These are phyloP conservation scores for Platycheirus rosarum DNA, from an alignment of 2,888 invertebrate species.

Conservation along the genomic window DNA sequence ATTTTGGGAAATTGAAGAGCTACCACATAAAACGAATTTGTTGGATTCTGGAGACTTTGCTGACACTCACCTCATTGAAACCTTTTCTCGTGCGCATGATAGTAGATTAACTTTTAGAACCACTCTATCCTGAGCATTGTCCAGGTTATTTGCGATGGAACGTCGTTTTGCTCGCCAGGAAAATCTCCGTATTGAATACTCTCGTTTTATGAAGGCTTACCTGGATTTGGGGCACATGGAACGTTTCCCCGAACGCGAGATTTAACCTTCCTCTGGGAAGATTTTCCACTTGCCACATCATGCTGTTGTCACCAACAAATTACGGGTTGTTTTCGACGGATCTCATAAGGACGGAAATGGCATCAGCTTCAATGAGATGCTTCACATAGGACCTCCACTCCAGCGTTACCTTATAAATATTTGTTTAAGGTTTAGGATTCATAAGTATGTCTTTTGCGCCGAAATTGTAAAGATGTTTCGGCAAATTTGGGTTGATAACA, in stretches of 20 bases:
- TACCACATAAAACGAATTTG: neutral
- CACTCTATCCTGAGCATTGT: constrained; percentile 8
- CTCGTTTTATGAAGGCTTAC: constrained; percentile 6
- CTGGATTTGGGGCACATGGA: constrained; percentile 17
- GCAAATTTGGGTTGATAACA: constrained; percentile 44
- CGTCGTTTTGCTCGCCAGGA: neutral
- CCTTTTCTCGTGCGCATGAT: constrained; percentile 1
- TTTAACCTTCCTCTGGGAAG: neutral
- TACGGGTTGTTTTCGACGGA: neutral
- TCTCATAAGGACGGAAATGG: neutral
- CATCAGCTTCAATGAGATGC: neutral
- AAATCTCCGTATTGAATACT: constrained; percentile 5
- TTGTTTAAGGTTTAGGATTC: neutral
- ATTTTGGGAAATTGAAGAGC: constrained; percentile 6
- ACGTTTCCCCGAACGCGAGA: neutral
- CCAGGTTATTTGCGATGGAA: constrained; percentile 1
- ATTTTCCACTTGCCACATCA: constrained; percentile 27
- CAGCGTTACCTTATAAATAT: constrained; percentile 2
- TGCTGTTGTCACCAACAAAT: constrained; percentile 16
- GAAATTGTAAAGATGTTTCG: neutral
- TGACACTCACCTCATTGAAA: neutral
- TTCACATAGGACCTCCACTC: neutral
- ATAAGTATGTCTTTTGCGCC: neutral
- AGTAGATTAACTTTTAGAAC: constrained; percentile 1
- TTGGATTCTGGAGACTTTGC: constrained; percentile 4